phyloP scores from a whole-genome alignment of 1,140 invertebrate species.

The Calliopsis andreniformis region DNA sequence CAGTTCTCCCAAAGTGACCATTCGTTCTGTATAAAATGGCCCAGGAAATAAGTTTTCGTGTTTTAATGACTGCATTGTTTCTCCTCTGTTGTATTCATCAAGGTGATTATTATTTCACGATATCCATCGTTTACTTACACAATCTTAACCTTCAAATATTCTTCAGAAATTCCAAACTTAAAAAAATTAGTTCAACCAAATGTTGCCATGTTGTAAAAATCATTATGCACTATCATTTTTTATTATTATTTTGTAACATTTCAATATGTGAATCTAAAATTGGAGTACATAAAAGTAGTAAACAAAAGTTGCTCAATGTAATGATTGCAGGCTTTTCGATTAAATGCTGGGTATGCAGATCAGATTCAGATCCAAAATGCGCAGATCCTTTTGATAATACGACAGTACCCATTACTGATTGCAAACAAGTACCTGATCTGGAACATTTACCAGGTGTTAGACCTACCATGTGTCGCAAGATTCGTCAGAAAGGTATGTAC shows the following conservation, averaged over 20 bases:
- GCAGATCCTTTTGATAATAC: slow-evolving; percentile 96
- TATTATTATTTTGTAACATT: too few relatives aligned
- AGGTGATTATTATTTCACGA: slow-evolving; percentile 35
- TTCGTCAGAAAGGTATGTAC: slow-evolving; percentile 91
- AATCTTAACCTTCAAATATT: slow-evolving; percentile 24
- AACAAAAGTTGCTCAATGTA: background rate
- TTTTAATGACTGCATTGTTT: slow-evolving; percentile 25
- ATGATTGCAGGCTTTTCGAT: slow-evolving; percentile 84
- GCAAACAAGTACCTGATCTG: slow-evolving; percentile 85
- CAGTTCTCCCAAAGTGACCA: slow-evolving; percentile 5
- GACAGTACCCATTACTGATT: slow-evolving; percentile 93
- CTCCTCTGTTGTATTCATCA: slow-evolving; percentile 51
- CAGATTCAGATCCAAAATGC: slow-evolving; percentile 94
- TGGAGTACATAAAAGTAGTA: background rate
- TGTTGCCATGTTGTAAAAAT: too few relatives aligned
- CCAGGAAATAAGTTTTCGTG: background rate
- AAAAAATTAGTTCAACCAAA: background rate
- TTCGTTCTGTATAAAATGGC: slow-evolving; percentile 33
- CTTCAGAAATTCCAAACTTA: background rate
- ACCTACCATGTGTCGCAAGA: slow-evolving; percentile 95
- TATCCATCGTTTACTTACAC: background rate
- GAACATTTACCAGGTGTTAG: slow-evolving; percentile 86
- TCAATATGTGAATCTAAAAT: too few relatives aligned
- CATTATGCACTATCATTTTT: too few relatives aligned
- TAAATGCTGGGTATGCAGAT: slow-evolving; percentile 96